These are phyloP conservation scores for Xiphophorus couchianus DNA, from an alignment of 2,113 vertebrate genomes.

Conservation along the genomic window DNA sequence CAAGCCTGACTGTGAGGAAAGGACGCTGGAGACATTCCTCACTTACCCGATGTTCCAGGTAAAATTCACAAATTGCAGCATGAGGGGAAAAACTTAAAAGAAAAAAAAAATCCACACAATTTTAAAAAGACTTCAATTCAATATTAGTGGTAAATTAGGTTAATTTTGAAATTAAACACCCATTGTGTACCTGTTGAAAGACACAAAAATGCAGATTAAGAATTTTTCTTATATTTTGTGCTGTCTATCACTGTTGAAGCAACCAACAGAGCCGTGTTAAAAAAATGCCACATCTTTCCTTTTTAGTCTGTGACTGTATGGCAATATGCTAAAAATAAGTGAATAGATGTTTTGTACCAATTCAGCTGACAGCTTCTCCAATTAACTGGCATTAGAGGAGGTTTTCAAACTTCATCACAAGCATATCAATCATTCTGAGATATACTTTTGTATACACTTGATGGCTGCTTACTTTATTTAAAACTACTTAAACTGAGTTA, in stretches of 20 bases:
- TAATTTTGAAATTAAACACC: background rate
- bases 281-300: background rate
- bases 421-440: background rate
- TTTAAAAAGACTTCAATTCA: background rate
- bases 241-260: background rate
- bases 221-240: background rate
- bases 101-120: background rate
- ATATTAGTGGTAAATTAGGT: background rate
- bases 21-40: constrained; percentile 96
- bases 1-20: constrained; percentile 97
- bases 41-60: constrained; percentile 97
- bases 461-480: background rate
- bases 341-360: background rate
- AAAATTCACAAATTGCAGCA: background rate
- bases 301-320: background rate
- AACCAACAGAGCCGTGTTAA: background rate
- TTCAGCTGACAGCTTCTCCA: background rate
- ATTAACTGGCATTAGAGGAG: background rate
- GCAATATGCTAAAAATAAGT: background rate
- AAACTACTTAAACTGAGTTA: background rate
- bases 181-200: background rate
- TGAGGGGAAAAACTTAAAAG: background rate
- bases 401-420: background rate
- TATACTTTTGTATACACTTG: background rate
- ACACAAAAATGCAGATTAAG: background rate